These are phyloP conservation scores for Odontocolon sp. DNA, from an alignment of 2,888 invertebrate species.

Conservation along the genomic window DNA sequence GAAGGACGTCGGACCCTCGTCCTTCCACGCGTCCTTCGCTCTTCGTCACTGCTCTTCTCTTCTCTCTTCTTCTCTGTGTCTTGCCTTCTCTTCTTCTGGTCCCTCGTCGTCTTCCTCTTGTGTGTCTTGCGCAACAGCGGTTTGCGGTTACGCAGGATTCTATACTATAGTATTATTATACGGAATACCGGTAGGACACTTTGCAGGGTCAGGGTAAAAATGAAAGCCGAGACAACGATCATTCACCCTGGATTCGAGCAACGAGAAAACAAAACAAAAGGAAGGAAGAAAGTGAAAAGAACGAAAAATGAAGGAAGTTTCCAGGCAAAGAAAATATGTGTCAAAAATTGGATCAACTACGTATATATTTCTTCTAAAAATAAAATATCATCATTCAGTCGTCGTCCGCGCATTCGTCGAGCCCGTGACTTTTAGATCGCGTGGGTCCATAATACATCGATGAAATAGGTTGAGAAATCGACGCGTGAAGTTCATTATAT, in stretches of 20 bases:
- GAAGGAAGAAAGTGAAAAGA: too few species aligned
- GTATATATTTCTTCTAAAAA: constrained; percentile 11
- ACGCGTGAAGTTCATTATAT: constrained; percentile 31
- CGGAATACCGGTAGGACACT: constrained; percentile 30
- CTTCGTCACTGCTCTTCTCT: constrained; percentile 2
- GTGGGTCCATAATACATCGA: not conserved
- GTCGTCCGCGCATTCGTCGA: not conserved
- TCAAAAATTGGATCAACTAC: not conserved
- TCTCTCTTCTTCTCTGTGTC: constrained; percentile 25
- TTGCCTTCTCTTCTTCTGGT: constrained; percentile 11
- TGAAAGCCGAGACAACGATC: constrained; percentile 19
- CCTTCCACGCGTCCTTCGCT: constrained; percentile 40
- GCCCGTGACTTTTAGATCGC: not conserved
- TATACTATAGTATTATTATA: constrained; percentile 21
- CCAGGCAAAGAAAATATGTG: not conserved
- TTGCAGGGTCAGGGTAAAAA: constrained; percentile 9
- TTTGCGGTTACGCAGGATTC: constrained; percentile 49
- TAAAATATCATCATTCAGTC: not conserved
- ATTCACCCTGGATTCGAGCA: too few species aligned
- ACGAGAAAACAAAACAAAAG: not conserved
- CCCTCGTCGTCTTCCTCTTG: constrained; percentile 29
- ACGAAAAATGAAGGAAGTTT: not conserved
- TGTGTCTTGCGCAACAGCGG: constrained; percentile 58
- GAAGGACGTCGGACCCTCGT: constrained; percentile 31
- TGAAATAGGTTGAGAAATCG: not conserved